Evolutionary conservation across 2,888 invertebrate genomes (phyloP), one percentile per base, ranked within the genome.

Genomic region (Timandra comae): DNA sequence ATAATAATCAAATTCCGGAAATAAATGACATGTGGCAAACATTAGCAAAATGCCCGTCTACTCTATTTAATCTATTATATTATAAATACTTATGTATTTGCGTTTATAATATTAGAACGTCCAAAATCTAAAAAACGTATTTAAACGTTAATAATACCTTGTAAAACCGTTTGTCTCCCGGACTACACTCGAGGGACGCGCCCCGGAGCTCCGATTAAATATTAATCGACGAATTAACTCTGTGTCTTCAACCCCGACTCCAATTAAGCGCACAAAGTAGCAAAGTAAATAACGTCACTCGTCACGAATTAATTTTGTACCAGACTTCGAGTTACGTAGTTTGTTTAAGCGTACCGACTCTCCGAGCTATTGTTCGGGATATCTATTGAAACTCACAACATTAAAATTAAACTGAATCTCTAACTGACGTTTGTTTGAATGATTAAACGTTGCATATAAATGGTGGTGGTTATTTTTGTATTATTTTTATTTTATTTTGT

Each of bases 261-360:
- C 82, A 82, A 84, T 85, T 84, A 84, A 79, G 75, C 74, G 80
- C 58, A 79, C 80, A 84, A 78, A 81, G 79, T 79, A 74, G 47
- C 72, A 78, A 58, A 70, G 82, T 84, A 84, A 84, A 84, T 82
- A 84, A 78, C 65, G 62, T 37, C 59, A 52, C 46, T 56, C 54
- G 47, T 55, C 56, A 39, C 60, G 70, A 75, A 81, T 84, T 82
- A 81, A 84, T 81, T 82, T 76, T 77, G 78, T 73, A 70, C 56
- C 24, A 36, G 33, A 6, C 4, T 16, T 16, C 16, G 6, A 5
- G 57, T 55, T 51, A 45, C 56, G 49, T 40, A 59, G 74, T 71
- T 78, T 80, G 81, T 70, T 81, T 78, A 82, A 81, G 65, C 66
- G 61, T 66, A 39, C n/a, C n/a, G n/a, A 35, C 43, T 48, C 42